Conservation (phyloP, 2,797 vertebrate genomes). For the Holocentrus rufus region DNA sequence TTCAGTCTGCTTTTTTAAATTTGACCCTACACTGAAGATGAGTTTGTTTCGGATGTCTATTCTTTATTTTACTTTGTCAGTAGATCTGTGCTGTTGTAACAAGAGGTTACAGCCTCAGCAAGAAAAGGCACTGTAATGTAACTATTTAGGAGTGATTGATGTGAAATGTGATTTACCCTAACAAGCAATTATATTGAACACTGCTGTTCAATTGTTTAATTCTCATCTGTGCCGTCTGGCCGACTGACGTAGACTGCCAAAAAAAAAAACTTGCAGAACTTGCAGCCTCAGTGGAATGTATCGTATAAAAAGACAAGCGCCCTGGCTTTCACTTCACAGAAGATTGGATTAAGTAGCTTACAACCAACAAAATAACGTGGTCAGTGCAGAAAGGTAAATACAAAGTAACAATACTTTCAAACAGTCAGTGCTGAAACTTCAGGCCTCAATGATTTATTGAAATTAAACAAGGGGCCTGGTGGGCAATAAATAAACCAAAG, state of each 20-base stretch:
- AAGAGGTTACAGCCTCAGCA: not conserved
- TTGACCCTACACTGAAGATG: not conserved
- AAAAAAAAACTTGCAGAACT: slow-evolving; percentile 11
- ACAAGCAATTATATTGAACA: too few relatives aligned
- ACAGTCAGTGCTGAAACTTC: too few relatives aligned
- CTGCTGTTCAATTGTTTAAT: slow-evolving; percentile 17
- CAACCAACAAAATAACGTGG: slow-evolving; percentile 10
- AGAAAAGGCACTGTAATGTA: slow-evolving; percentile 24
- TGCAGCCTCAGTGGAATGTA: slow-evolving; percentile 14
- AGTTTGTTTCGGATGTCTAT: not conserved
- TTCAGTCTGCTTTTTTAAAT: not conserved
- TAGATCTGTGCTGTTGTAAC: not conserved
- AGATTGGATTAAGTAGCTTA: slow-evolving; percentile 5
- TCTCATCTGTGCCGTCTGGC: slow-evolving; percentile 49
- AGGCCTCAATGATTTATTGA: too few relatives aligned
- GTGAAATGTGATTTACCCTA: too few relatives aligned
- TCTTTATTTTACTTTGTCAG: not conserved
- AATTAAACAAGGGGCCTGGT: not conserved
- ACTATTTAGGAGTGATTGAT: slow-evolving; percentile 24
- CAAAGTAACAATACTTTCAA: not conserved
- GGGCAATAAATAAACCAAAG: not conserved
- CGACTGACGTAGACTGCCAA: slow-evolving; percentile 18
- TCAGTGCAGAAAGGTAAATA: not conserved
- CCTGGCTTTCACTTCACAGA: not conserved
- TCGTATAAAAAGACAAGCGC: slow-evolving; percentile 30